A percentile compares a stretch with the other conserved stretches of the same genome.
Evolutionary conservation across 37 sponge, comb jelly and placozoan genomes (phyloP).

Genomic region (Corticium candelabrum): DNA sequence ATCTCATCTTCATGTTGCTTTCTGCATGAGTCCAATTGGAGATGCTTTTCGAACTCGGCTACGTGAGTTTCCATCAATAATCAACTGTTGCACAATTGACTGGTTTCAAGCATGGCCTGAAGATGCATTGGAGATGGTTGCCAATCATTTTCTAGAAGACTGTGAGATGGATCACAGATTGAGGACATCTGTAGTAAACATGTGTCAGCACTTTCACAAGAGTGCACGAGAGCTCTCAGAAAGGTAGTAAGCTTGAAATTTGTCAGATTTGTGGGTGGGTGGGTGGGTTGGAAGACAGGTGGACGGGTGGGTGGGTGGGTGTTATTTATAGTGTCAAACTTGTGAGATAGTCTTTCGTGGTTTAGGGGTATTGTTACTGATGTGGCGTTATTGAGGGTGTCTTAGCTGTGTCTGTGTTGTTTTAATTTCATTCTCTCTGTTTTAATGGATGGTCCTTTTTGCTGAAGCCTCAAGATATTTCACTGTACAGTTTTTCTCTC

Average conservation of each 20-base stretch:
- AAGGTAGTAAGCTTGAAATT: not conserved
- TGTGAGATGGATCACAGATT: conserved; percentile 62
- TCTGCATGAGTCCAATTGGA: conserved; percentile 94
- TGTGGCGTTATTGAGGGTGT: too few species aligned
- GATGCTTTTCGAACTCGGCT: conserved; percentile 90
- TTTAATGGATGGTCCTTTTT: too few species aligned
- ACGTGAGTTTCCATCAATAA: conserved; percentile 92
- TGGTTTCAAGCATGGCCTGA: conserved; percentile 97
- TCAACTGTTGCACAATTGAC: conserved; percentile 98
- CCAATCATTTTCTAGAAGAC: conserved; percentile 94
- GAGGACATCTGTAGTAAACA: conserved; percentile 60
- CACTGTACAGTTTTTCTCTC: too few species aligned
- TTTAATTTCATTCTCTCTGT: too few species aligned
- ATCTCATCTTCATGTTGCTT: conserved; percentile 82
- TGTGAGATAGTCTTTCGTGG: too few species aligned
- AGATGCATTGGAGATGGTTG: conserved; percentile 98
- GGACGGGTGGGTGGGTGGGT: conserved; percentile 18
- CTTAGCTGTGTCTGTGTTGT: too few species aligned
- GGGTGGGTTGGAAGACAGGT: not conserved
- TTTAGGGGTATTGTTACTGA: too few species aligned
- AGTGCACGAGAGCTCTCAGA: conserved; percentile 34
- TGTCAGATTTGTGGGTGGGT: not conserved
- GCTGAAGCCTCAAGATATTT: too few species aligned
- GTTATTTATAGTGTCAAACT: too few species aligned
- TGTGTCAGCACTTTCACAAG: conserved; percentile 94